Percentiles rank a stretch among this genome's conserved stretches.
phyloP scores from a whole-genome alignment of 2,888 invertebrate genomes.

The Augiades crinisus region DNA sequence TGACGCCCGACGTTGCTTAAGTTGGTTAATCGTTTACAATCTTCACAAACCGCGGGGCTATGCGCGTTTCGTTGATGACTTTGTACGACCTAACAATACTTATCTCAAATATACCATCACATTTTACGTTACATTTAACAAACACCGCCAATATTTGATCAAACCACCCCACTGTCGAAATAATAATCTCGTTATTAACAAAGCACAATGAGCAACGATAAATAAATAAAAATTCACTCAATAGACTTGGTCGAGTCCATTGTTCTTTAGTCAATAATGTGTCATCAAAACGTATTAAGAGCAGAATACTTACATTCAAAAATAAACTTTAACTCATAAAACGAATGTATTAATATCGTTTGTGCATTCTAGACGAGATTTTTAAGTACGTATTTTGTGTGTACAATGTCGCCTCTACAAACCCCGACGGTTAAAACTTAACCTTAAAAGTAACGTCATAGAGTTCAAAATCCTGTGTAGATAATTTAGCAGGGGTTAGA shows the following conservation, averaged over 20 bases:
- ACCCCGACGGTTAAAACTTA: not conserved
- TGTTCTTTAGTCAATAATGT: conserved; percentile 33
- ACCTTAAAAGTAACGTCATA: not conserved
- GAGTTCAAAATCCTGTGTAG: conserved; percentile 33
- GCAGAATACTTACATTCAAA: conserved; percentile 25
- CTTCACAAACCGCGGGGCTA: too few relatives aligned
- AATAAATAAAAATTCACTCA: conserved; percentile 63
- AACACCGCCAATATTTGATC: conserved; percentile 61
- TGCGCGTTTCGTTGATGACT: too few relatives aligned
- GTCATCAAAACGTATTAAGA: conserved; percentile 32
- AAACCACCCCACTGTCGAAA: conserved; percentile 50
- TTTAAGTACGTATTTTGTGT: conserved; percentile 9
- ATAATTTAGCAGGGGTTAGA: conserved; percentile 20
- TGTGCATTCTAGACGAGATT: not conserved
- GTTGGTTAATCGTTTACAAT: too few relatives aligned
- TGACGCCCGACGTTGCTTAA: too few relatives aligned
- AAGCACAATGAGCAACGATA: conserved; percentile 55
- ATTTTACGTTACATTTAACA: conserved; percentile 27
- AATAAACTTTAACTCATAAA: conserved; percentile 27
- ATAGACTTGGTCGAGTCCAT: conserved; percentile 43
- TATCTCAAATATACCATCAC: conserved; percentile 17
- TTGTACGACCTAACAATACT: too few relatives aligned
- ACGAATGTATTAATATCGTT: conserved; percentile 2
- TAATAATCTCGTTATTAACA: conserved; percentile 67
- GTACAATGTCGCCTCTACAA: not conserved